phyloP scores from a whole-genome alignment of 2,888 invertebrate species.

The Trissoscelio sp. region DNA sequence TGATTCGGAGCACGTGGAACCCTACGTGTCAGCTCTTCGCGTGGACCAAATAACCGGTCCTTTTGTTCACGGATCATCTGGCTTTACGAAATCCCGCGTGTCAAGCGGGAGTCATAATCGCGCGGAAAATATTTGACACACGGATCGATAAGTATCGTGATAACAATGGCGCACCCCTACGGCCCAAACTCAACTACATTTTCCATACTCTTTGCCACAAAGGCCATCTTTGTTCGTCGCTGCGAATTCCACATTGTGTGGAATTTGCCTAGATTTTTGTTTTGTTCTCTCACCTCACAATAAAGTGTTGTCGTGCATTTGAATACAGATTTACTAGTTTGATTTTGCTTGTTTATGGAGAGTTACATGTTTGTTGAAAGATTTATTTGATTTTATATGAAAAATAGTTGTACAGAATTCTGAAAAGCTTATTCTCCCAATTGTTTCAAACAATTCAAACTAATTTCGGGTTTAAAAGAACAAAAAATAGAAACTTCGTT shows the following conservation, averaged over 20 bases:
- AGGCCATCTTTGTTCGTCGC: conserved; percentile 13
- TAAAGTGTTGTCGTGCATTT: neutral
- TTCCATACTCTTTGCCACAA: conserved; percentile 7
- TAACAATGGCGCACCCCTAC: conserved; percentile 26
- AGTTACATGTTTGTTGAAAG: no score
- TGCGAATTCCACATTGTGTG: neutral
- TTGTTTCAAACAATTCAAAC: no score
- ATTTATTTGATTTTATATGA: no score
- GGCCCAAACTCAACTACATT: conserved; percentile 18
- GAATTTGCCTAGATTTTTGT: neutral
- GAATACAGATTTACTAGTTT: no score
- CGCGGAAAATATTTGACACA: conserved; percentile 54
- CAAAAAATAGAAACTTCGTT: no score
- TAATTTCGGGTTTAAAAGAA: no score
- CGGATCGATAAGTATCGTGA: conserved; percentile 44
- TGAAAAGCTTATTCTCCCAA: no score
- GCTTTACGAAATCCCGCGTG: conserved; percentile 49
- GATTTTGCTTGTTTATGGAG: no score
- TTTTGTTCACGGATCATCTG: conserved; percentile 53
- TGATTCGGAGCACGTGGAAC: conserved; percentile 1
- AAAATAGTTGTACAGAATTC: no score
- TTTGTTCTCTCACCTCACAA: neutral
- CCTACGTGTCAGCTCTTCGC: conserved; percentile 29
- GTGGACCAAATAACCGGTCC: conserved; percentile 12
- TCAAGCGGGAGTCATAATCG: conserved; percentile 53